Evolutionary conservation across 2,113 vertebrate species (phyloP).

Genomic region (Ictalurus furcatus): DNA sequence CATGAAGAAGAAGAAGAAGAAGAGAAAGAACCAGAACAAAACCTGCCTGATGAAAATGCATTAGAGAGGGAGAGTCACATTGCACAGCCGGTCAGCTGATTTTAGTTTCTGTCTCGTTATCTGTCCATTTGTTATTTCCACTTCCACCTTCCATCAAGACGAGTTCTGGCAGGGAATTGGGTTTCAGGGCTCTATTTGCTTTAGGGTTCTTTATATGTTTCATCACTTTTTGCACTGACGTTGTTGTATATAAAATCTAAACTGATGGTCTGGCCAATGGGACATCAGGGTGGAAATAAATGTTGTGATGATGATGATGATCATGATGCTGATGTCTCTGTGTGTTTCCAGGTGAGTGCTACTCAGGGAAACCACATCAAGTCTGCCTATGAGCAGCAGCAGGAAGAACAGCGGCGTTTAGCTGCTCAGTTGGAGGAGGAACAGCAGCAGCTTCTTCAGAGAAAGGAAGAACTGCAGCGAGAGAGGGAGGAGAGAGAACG

Average conservation of each 20-base stretch:
- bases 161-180: background rate
- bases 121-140: background rate
- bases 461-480: conserved; percentile 78
- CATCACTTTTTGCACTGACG: background rate
- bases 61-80: conserved; percentile 64
- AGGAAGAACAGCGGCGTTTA: conserved; percentile 82
- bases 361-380: conserved; percentile 20
- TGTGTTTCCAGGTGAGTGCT: conserved; percentile 32
- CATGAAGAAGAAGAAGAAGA: conserved; percentile 34
- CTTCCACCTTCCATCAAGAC: background rate
- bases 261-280: background rate
- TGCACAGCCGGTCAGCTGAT: conserved; percentile 58
- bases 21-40: conserved; percentile 66
- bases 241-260: background rate
- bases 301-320: background rate
- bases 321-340: background rate
- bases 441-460: conserved; percentile 71
- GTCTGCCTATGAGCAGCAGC: conserved; percentile 42
- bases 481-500: conserved; percentile 69
- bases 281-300: background rate
- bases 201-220: background rate
- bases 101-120: conserved; percentile 15
- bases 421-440: conserved; percentile 72
- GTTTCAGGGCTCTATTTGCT: background rate
- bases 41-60: conserved; percentile 68